phyloP scores from a whole-genome alignment of 2,888 invertebrate species.

The Chrysolina oricalcia region DNA sequence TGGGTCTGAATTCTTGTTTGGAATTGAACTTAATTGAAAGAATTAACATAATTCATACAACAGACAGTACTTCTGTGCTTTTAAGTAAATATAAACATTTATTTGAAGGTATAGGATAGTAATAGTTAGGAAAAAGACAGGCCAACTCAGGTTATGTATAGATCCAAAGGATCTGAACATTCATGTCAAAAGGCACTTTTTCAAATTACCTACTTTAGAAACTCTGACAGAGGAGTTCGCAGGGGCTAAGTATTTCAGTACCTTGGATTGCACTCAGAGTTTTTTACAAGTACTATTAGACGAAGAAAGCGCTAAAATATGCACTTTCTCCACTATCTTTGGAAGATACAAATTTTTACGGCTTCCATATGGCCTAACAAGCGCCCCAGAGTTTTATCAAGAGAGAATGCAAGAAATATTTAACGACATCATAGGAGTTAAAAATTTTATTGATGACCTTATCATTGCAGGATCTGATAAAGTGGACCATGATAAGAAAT shows the following conservation, averaged over 20 bases:
- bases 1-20: no score
- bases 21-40: no score
- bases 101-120: no score
- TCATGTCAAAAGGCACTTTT: constrained; percentile 28
- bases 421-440: neutral
- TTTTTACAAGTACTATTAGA: constrained; percentile 29
- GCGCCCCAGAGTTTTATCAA: constrained; percentile 23
- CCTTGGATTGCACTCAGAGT: constrained; percentile 24
- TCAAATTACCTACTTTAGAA: constrained; percentile 30
- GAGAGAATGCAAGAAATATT: constrained; percentile 32
- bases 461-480: constrained; percentile 34
- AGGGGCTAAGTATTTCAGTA: constrained; percentile 29
- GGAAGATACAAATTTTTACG: constrained; percentile 16
- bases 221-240: constrained; percentile 14
- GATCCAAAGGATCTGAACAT: constrained; percentile 30
- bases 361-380: constrained; percentile 24
- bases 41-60: no score
- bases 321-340: constrained; percentile 20
- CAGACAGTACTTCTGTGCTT: no score
- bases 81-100: no score
- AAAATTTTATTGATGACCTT: constrained; percentile 22
- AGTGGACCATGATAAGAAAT: constrained; percentile 39
- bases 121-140: no score
- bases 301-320: constrained; percentile 21
- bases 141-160: neutral